Evolutionary conservation across 2,888 invertebrate genomes (phyloP), one percentile per base, ranked within the genome.

Genomic region (Nemapogon koenigi): DNA sequence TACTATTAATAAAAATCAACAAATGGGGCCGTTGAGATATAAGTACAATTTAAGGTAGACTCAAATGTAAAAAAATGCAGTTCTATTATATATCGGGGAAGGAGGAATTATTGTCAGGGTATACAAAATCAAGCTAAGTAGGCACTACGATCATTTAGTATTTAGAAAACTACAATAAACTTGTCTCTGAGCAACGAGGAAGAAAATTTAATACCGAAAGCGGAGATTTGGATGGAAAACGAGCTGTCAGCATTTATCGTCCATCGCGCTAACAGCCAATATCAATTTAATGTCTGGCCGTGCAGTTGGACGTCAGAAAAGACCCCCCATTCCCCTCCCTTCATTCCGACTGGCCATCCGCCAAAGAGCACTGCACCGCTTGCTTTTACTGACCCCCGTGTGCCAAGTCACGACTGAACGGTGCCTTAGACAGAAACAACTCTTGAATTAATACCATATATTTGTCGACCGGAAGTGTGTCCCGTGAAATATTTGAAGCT

Each of bases 141-240:
- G n/a, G n/a, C n/a, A n/a, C n/a, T n/a, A n/a, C n/a, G n/a, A n/a
- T n/a, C n/a, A n/a, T n/a, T n/a, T n/a, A n/a, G n/a, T n/a, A n/a
- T n/a, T n/a, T n/a, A n/a, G n/a, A n/a, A n/a, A n/a, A n/a, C n/a
- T n/a, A n/a, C n/a, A n/a, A n/a, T n/a, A n/a, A n/a, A n/a, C n/a
- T n/a, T n/a, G n/a, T n/a, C n/a, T n/a, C n/a, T n/a, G n/a, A n/a
- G n/a, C n/a, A n/a, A n/a, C n/a, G n/a, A n/a, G n/a, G n/a, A n/a
- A n/a, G n/a, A n/a, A n/a, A n/a, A n/a, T n/a, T n/a, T n/a, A n/a
- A n/a, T n/a, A n/a, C n/a, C n/a, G n/a, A n/a, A n/a, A n/a, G n/a
- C n/a, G n/a, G n/a, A n/a, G n/a, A n/a, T n/a, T n/a, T n/a, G 33
- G 33, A 14, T 33, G 33, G 33, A 33, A 33, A 33, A 33, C 33